These are phyloP conservation scores for Rhabditoides inermis DNA, from an alignment of 2,888 invertebrate genomes.

Conservation along the genomic window DNA sequence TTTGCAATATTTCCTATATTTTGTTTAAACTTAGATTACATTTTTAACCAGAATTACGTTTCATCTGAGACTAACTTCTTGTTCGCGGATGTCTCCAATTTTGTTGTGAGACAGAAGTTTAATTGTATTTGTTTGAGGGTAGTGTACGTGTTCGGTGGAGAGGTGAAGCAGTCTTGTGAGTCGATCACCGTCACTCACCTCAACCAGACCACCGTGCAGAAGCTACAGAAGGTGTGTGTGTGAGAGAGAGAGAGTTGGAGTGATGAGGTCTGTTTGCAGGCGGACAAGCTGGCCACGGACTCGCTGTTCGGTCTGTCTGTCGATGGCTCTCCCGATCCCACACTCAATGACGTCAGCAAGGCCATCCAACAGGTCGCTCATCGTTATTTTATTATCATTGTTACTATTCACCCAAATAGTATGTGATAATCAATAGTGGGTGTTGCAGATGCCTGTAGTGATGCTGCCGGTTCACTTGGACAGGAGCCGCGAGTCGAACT, in stretches of 20 bases:
- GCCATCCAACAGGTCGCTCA: slow-evolving; percentile 10
- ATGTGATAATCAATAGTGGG: no score
- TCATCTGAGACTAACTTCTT: no score
- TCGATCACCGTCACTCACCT: slow-evolving; percentile 91
- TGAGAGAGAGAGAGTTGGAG: not conserved
- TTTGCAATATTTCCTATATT: slow-evolving; percentile 4
- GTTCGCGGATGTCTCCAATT: no score
- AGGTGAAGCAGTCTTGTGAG: slow-evolving; percentile 76
- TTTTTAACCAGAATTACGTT: not conserved
- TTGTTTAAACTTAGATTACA: not conserved
- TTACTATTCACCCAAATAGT: no score
- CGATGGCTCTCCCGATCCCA: slow-evolving; percentile 8
- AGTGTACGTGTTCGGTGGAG: slow-evolving; percentile 83
- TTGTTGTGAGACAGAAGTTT: no score
- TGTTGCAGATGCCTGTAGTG: slow-evolving; percentile 68
- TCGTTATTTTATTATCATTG: no score
- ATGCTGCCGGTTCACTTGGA: slow-evolving; percentile 93
- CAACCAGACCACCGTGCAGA: slow-evolving; percentile 76
- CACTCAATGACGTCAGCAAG: slow-evolving; percentile 8
- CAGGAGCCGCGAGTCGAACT: slow-evolving; percentile 59
- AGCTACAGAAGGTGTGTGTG: slow-evolving; percentile 64
- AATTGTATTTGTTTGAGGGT: slow-evolving; percentile 64
- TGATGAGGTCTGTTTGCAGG: slow-evolving; percentile 6
- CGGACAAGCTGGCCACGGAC: slow-evolving; percentile 31
- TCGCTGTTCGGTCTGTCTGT: slow-evolving; percentile 29